Percentiles rank a stretch among this genome's conserved stretches.
Evolutionary conservation across 2,113 vertebrate species (phyloP).

Genomic region (Crotalus horridus): DNA sequence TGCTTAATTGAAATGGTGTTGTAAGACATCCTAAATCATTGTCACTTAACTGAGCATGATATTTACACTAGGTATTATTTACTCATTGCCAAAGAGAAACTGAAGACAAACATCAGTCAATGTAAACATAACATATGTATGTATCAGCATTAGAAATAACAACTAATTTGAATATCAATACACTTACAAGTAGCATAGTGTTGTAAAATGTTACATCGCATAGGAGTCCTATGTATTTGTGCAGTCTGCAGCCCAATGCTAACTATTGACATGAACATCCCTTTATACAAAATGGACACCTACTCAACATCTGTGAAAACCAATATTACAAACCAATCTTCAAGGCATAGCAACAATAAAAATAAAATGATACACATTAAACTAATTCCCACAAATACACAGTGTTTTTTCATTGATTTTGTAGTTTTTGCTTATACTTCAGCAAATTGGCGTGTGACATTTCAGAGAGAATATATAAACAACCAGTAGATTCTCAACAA

Average conservation of each 20-base stretch:
- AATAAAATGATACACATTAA: conserved; percentile 46
- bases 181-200: background rate
- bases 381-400: conserved; percentile 51
- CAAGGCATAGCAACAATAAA: conserved; percentile 41
- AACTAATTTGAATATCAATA: background rate
- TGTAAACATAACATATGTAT: background rate
- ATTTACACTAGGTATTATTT: background rate
- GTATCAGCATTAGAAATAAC: background rate
- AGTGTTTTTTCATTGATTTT: conserved; percentile 47
- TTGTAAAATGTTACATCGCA: background rate
- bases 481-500: conserved; percentile 1
- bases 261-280: background rate
- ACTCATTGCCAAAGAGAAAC: background rate
- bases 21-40: background rate
- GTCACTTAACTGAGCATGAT: background rate
- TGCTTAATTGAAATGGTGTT: background rate
- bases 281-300: background rate
- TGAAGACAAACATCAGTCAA: background rate
- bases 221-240: background rate
- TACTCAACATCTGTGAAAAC: conserved; percentile 38
- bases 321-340: conserved; percentile 32
- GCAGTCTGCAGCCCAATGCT: background rate
- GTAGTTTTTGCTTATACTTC: background rate
- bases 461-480: conserved; percentile 14
- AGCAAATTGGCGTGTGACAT: conserved; percentile 21